These are phyloP conservation scores for Bembecia ichneumoniformis DNA, from an alignment of 2,888 invertebrate species.

Conservation along the genomic window DNA sequence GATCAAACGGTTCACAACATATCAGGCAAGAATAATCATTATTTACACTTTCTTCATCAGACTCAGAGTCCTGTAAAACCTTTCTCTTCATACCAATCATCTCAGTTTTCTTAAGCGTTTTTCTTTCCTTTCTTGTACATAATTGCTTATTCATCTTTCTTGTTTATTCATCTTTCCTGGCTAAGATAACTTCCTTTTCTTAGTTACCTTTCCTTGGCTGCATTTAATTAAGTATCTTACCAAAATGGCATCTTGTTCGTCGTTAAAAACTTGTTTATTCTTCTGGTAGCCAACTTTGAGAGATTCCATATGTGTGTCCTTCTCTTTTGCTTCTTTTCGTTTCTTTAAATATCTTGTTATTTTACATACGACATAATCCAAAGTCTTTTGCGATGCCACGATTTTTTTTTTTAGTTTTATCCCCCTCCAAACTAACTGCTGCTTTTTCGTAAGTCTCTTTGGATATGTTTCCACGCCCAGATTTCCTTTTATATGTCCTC, in stretches of 20 bases:
- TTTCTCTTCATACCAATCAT: slow-evolving; percentile 2
- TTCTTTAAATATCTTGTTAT: background rate
- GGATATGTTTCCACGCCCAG: background rate
- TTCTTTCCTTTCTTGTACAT: no score
- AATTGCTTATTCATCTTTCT: no score
- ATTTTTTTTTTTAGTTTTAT: background rate
- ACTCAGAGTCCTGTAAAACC: slow-evolving; percentile 2
- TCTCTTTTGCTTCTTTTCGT: background rate
- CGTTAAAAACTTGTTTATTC: slow-evolving; percentile 7
- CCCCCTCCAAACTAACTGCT: background rate
- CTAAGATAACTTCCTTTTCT: background rate
- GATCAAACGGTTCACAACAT: slow-evolving; percentile 2
- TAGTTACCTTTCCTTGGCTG: slow-evolving; percentile 1
- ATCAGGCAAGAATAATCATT: slow-evolving; percentile 4
- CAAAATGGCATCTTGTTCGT: slow-evolving; percentile 2
- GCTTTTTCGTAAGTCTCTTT: slow-evolving; percentile 1
- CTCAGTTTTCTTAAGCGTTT: background rate
- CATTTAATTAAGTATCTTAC: slow-evolving; percentile 3
- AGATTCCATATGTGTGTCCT: slow-evolving; percentile 2
- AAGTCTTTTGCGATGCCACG: slow-evolving; percentile 1
- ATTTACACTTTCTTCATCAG: background rate
- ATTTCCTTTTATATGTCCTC: slow-evolving; percentile 2
- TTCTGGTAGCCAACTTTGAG: slow-evolving; percentile 4
- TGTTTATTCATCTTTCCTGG: background rate
- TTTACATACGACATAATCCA: background rate